Conservation (phyloP, 2,113 vertebrate genomes). For the Melanostigma gelatinosum region DNA sequence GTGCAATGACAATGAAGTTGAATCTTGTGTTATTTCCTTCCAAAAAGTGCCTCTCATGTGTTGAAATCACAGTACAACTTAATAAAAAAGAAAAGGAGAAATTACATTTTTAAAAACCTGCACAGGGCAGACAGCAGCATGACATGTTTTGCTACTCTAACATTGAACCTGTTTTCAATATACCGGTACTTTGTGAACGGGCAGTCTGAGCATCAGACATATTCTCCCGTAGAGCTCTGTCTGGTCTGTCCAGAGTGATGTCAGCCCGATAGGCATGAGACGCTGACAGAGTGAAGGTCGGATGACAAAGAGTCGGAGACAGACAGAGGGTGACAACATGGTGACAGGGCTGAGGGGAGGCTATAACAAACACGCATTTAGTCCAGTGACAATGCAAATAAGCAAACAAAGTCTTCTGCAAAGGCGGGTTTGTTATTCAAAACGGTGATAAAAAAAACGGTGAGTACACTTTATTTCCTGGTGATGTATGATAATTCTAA, state of each 20-base stretch:
- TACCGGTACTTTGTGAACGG: not conserved
- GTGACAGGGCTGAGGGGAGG: not conserved
- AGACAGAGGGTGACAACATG: constrained; percentile 1
- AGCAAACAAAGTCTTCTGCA: not conserved
- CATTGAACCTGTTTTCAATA: not conserved
- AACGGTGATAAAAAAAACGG: constrained; percentile 3
- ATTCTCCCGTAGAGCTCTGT: not conserved
- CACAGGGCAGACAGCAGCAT: too few relatives aligned
- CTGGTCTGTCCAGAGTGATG: constrained; percentile 12
- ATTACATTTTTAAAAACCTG: not conserved
- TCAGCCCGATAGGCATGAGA: constrained; percentile 53
- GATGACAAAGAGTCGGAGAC: constrained; percentile 8
- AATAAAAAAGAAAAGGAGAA: not conserved
- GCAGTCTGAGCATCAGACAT: constrained; percentile 1
- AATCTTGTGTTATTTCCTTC: not conserved
- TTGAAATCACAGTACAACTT: not conserved
- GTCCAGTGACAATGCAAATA: constrained; percentile 7
- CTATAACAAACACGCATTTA: not conserved
- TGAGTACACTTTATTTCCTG: constrained; percentile 24
- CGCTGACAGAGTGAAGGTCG: constrained; percentile 20
- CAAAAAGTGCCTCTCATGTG: not conserved
- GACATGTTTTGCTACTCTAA: too few relatives aligned
- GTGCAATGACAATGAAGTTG: not conserved
- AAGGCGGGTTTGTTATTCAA: constrained; percentile 22
- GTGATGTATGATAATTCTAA: not conserved